These are phyloP conservation scores for Trichoplusia ni DNA, from an alignment of 1,140 invertebrate genomes.

Conservation along the genomic window DNA sequence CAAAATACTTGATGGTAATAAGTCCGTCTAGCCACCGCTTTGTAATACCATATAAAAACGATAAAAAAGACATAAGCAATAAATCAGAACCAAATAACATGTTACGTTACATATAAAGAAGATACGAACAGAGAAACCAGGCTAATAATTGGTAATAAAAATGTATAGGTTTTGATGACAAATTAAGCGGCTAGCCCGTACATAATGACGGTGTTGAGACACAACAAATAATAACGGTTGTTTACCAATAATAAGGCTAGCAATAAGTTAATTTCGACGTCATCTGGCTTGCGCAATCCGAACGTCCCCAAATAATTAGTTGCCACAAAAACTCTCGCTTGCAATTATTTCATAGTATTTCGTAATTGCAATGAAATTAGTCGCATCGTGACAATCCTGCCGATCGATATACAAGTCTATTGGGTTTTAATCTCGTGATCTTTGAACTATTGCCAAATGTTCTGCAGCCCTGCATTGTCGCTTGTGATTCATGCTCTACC, in stretches of 20 bases:
- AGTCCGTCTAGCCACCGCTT: too few species aligned
- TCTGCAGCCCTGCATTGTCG: constrained; percentile 54
- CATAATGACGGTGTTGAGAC: constrained; percentile 56
- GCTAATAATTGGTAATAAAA: constrained; percentile 28
- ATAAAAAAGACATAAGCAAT: too few species aligned
- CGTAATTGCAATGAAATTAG: constrained; percentile 64
- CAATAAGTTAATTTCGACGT: constrained; percentile 59
- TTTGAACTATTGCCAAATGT: constrained; percentile 75
- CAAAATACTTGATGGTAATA: too few species aligned
- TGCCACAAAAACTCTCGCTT: constrained; percentile 57
- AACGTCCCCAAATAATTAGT: constrained; percentile 65
- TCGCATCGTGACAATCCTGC: constrained; percentile 68
- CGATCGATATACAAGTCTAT: constrained; percentile 66
- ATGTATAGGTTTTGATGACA: constrained; percentile 39
- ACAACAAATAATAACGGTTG: constrained; percentile 62
- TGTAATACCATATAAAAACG: too few species aligned
- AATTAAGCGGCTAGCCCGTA: constrained; percentile 48
- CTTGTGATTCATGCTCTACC: constrained; percentile 49
- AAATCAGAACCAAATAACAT: constrained; percentile 6
- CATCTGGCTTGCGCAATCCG: constrained; percentile 53
- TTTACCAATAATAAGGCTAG: too few species aligned
- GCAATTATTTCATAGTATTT: constrained; percentile 74
- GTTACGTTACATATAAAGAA: constrained; percentile 6
- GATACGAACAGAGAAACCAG: background rate
- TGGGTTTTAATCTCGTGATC: constrained; percentile 74